These are phyloP conservation scores for Hemistola chrysoprasaria DNA, from an alignment of 2,888 invertebrate genomes.

Conservation along the genomic window DNA sequence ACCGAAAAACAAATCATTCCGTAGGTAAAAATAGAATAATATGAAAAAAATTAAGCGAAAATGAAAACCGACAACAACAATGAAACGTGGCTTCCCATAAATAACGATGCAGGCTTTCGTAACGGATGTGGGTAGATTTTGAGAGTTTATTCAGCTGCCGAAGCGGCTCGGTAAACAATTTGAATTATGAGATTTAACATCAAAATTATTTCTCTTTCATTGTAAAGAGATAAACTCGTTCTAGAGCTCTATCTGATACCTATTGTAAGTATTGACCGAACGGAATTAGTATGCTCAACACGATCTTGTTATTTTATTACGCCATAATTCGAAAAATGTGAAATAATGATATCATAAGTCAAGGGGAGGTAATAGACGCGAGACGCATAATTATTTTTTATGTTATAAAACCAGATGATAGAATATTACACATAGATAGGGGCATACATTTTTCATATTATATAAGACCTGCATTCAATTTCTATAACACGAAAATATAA, in stretches of 20 bases:
- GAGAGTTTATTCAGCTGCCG: slow-evolving; percentile 70
- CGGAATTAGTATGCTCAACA: slow-evolving; percentile 72
- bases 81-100: slow-evolving; percentile 76
- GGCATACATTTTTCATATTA: no score
- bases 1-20: slow-evolving; percentile 67
- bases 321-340: slow-evolving; percentile 73
- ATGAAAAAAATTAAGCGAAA: slow-evolving; percentile 70
- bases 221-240: slow-evolving; percentile 59
- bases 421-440: no score
- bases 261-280: slow-evolving; percentile 68
- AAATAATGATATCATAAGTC: slow-evolving; percentile 79
- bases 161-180: slow-evolving; percentile 70
- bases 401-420: slow-evolving; percentile 25
- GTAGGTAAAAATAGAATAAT: slow-evolving; percentile 65
- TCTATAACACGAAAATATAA: slow-evolving; percentile 37
- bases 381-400: slow-evolving; percentile 62
- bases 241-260: slow-evolving; percentile 45
- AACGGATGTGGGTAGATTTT: slow-evolving; percentile 77
- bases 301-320: slow-evolving; percentile 64
- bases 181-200: slow-evolving; percentile 76
- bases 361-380: slow-evolving; percentile 71
- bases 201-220: slow-evolving; percentile 66
- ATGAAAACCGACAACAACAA: slow-evolving; percentile 76
- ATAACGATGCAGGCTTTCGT: slow-evolving; percentile 76
- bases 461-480: slow-evolving; percentile 29